Base-by-base conservation (phyloP, 2,888 invertebrate species). In the Isoperla grammatica region DNA sequence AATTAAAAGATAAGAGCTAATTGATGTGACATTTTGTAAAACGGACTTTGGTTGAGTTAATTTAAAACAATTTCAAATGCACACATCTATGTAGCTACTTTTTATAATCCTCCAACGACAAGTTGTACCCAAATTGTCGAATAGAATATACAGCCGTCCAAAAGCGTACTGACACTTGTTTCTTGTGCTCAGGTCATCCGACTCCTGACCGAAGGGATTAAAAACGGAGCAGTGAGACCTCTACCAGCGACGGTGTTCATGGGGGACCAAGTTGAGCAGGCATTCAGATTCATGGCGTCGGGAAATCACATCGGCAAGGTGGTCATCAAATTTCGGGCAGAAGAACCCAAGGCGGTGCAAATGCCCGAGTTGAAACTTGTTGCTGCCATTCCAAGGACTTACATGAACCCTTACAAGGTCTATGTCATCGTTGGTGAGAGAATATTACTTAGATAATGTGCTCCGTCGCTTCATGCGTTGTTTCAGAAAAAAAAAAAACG, bases 291-390 rank as follows among this genome's bases (percentile, higher is more conserved):
- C 76, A 97, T 98, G 95, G 97, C 96, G 15, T 88, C 93, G 8
- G 98, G 98, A 63, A 95, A 93, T 74, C 98, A 98, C 76, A 94
- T 97, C 69, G 98, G 98, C 68, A 98, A 98, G 81, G 97, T 98
- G 55, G 75, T 97, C 54, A 75, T 98, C 66, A 90, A 95, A 75
- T 87, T 97, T 60, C 83, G 92, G 63, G 85, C 88, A 22, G 95
- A 95, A 75, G 92, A 93, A 72, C 67, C 75, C 48, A 64, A 53
- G 62, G 72, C 68, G 43, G 69, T 76, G 0, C 63, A 78, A 6
- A 74, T 75, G 66, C 79, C 85, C 1, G 69, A 74, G 37, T 63
- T 76, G 15, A 84, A 84, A 68, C 78, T 85, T 2, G 83, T 95
- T 19, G 76, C 83, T 20, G 95, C 96, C 11, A 83, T 93, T 66